Percentiles rank a stretch among this genome's conserved stretches.
Evolutionary conservation across 92 coral and sea anemone species (phyloP).

Genomic region (Heliopora coerulea): DNA sequence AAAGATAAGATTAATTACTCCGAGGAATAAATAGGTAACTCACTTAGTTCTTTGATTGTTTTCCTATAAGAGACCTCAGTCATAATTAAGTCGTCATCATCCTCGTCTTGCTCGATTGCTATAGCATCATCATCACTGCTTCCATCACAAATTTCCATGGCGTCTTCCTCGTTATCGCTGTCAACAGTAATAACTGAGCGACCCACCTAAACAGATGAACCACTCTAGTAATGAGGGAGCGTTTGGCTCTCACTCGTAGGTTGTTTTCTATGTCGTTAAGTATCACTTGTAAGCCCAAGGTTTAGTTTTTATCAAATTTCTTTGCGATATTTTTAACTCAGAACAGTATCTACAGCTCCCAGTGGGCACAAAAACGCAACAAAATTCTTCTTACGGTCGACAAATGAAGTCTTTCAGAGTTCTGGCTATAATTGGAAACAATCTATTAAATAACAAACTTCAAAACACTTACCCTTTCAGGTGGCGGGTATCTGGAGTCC

Average conservation of each 20-base stretch:
- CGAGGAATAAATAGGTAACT: slow-evolving; percentile 35
- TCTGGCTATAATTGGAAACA: too few relatives aligned
- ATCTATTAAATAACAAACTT: background rate
- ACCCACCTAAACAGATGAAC: slow-evolving; percentile 40
- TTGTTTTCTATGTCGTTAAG: too few relatives aligned
- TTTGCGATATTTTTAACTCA: too few relatives aligned
- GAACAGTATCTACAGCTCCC: too few relatives aligned
- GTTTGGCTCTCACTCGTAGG: too few relatives aligned
- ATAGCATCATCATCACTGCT: slow-evolving; percentile 31
- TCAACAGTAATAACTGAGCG: slow-evolving; percentile 67
- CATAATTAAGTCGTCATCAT: slow-evolving; percentile 92
- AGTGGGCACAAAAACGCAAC: too few relatives aligned
- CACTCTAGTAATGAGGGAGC: too few relatives aligned
- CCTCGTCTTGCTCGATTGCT: slow-evolving; percentile 42
- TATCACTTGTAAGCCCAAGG: too few relatives aligned
- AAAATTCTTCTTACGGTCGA: too few relatives aligned
- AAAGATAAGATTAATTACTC: too few relatives aligned
- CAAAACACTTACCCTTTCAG: slow-evolving; percentile 9
- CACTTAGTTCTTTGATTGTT: slow-evolving; percentile 75
- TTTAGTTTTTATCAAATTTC: too few relatives aligned
- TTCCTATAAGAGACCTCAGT: slow-evolving; percentile 65
- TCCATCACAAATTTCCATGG: slow-evolving; percentile 40
- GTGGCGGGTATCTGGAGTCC: slow-evolving; percentile 15
- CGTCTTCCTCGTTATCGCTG: slow-evolving; percentile 83
- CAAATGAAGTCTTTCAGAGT: too few relatives aligned